A percentile compares a stretch with the other conserved stretches of the same genome.
These are phyloP conservation scores for Ectemnius lituratus DNA, from an alignment of 2,888 invertebrate species.

Conservation along the genomic window DNA sequence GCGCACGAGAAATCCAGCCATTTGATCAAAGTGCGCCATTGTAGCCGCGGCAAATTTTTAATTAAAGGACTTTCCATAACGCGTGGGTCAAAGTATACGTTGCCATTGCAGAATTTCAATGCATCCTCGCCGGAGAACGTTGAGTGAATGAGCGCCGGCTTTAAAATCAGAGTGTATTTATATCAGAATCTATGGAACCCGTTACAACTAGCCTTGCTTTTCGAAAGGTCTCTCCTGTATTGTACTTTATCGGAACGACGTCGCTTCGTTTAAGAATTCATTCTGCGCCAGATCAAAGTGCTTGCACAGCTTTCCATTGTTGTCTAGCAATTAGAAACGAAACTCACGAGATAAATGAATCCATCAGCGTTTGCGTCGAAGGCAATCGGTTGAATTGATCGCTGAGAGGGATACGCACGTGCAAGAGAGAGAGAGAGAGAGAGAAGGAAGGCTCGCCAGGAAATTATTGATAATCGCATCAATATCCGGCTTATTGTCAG, in stretches of 20 bases:
- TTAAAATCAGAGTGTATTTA: slow-evolving; percentile 14
- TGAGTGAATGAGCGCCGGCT: slow-evolving; percentile 14
- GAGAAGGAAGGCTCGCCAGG: slow-evolving; percentile 33
- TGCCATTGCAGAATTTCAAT: neutral
- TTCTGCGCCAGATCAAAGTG: neutral
- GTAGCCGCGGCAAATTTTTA: slow-evolving; percentile 14
- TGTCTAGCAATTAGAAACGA: neutral
- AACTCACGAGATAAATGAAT: neutral
- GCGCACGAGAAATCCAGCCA: slow-evolving; percentile 14
- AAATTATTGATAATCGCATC: slow-evolving; percentile 76
- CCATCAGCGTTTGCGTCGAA: neutral
- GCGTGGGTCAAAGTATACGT: no score
- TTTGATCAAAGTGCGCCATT: slow-evolving; percentile 26
- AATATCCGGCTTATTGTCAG: slow-evolving; percentile 74
- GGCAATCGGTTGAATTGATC: no score
- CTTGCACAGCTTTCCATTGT: no score
- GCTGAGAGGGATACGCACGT: no score
- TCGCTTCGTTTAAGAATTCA: neutral
- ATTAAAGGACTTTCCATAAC: neutral
- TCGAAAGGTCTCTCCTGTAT: neutral
- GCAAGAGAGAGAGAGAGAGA: no score
- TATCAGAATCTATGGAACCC: slow-evolving; percentile 4
- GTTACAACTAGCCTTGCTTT: neutral
- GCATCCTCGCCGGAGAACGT: neutral
- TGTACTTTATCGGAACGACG: neutral